Base-by-base conservation (phyloP, 2,888 invertebrate genomes). In the Thumatha senex region DNA sequence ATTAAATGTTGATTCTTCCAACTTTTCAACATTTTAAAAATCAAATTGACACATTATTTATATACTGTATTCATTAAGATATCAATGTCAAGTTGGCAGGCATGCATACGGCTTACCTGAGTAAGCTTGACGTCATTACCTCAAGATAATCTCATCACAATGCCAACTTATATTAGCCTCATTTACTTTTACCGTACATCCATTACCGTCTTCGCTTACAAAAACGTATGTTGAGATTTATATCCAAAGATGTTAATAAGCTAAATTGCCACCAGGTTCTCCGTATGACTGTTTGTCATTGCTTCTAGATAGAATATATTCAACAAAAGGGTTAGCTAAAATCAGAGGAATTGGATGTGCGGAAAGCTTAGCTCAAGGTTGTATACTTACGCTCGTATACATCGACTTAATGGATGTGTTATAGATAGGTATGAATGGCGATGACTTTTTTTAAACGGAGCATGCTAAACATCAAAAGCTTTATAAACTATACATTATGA, bases 1-100 rank as follows among this genome's bases (percentile, higher is more conserved):
- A 90, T 84, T 87, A 80, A 86, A 85, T 87, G 86, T 85, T 84
- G 86, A 88, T 83, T 86, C 85, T 73, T 85, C 86, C 77, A 72
- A 61, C 67, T 69, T 60, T 53, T 65, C 51, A 46, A 56, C 53
- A 58, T 41, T 48, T 35, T 35, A 24, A 34, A 35, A 13, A 35
- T 44, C 36, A 54, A 57, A 38, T 48, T 48, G 43, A 42, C 34
- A 31, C 35, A 48, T 47, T 53, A 53, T 56, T 56, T 24, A 2
- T 24, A 24, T 52, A 53, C 41, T 65, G 54, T 12, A 42, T 53
- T 46, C 39, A 45, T 24, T 24, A 24, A 24, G 18, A 46, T 51
- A 39, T 45, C 12, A 15, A 24, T 24, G 54, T 63, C 46, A 38
- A 41, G 36, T 36, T 61, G 56, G 15, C 49, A 45, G 51, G 58